Conservation (phyloP, 2,888 invertebrate genomes). For the Catocala sponsa region DNA sequence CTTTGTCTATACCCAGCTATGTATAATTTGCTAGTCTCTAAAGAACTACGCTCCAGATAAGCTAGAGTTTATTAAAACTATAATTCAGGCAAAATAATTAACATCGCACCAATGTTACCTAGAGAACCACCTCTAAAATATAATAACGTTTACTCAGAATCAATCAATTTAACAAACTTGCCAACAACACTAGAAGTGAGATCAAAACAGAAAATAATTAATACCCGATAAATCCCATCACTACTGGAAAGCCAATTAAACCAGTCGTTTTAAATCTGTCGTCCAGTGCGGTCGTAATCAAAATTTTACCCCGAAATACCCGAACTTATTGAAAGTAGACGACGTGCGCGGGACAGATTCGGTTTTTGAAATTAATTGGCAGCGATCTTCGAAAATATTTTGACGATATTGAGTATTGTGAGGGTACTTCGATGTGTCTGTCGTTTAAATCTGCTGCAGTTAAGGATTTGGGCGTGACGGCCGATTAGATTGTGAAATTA, state of each 20-base stretch:
- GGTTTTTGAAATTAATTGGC: conserved; percentile 43
- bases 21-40: too few relatives aligned
- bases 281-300: conserved; percentile 40
- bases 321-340: conserved; percentile 43
- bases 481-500: background rate
- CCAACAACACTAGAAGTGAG: conserved; percentile 1
- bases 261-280: conserved; percentile 56
- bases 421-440: conserved; percentile 14
- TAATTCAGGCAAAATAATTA: too few relatives aligned
- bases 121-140: too few relatives aligned
- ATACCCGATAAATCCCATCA: conserved; percentile 37
- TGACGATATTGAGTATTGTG: conserved; percentile 33
- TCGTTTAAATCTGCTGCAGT: background rate
- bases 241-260: conserved; percentile 56
- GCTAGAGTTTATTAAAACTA: too few relatives aligned
- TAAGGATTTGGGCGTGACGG: background rate
- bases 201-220: conserved; percentile 31
- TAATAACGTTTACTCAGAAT: too few relatives aligned
- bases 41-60: too few relatives aligned
- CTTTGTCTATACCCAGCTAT: too few relatives aligned
- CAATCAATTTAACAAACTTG: background rate
- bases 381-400: conserved; percentile 40
- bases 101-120: too few relatives aligned
- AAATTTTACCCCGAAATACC: conserved; percentile 36
- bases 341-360: conserved; percentile 47